Evolutionary conservation across 92 coral and sea anemone species (phyloP), one percentile per base, ranked within the genome.

Genomic region (Parazoanthus atlanticus): DNA sequence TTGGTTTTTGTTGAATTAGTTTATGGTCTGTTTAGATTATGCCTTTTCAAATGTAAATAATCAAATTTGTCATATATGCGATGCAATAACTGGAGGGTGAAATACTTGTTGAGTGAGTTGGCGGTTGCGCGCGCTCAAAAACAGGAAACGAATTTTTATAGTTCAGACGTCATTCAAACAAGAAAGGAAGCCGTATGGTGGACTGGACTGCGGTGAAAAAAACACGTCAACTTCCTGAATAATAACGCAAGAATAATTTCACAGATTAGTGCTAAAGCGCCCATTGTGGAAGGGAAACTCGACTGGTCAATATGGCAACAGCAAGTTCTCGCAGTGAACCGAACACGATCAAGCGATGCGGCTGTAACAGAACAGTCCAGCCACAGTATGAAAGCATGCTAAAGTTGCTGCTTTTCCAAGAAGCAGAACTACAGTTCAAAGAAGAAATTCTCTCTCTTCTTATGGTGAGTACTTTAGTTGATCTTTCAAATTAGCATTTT

Each of bases 341-440:
- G 29, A 84, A 32, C 23, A 70, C 87, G 10, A 30, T 84, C 41
- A 70, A 69, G 64, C 78, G 15, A 13, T 29, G 78, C 67, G 52
- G 46, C 47, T 33, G 79, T 38, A 75, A 33, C 5, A n/a, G 66
- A 30, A 46, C 87, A 71, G 64, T 36, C 10, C 66, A 69, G 2
- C 74, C 87, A 46, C 87, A 84, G 7, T 95, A 94, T 43, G 98
- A 97, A 77, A 95, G 96, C 72, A 97, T 97, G 99, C 74, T 97
- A 80, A 94, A 94, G 54, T 91, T 97, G 36, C 90, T 97, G 61
- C 93, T 97, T 36, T 94, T 93, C 93, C 89, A 95, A 76, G 99
- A 97, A 82, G 95, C 97, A 31, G 99, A 97, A 87, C 84, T 97
- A 79, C 98, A 95, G 78, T 93, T 96, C 76, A 97, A 97, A 78